These are phyloP conservation scores for Drosophila arizonae DNA, from an alignment of 1,140 invertebrate genomes.

Conservation along the genomic window DNA sequence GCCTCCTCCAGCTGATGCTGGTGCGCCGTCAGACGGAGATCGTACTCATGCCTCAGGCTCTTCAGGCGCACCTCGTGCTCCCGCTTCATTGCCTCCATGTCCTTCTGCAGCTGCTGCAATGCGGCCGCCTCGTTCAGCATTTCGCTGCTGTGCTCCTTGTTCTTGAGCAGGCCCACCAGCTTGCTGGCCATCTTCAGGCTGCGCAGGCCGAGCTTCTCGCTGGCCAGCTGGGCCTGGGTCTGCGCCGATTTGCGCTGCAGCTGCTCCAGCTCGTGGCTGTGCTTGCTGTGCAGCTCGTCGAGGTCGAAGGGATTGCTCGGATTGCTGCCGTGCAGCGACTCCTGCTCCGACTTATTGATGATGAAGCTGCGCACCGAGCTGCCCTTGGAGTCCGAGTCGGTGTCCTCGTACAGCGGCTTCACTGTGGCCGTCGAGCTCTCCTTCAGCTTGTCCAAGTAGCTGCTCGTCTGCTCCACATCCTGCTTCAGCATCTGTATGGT, in stretches of 20 bases:
- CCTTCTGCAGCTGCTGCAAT: constrained; percentile 64
- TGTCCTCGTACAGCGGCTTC: constrained; percentile 73
- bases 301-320: constrained; percentile 53
- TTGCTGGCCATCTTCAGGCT: constrained; percentile 64
- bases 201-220: constrained; percentile 46
- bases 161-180: constrained; percentile 59
- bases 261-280: constrained; percentile 81
- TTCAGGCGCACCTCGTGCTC: constrained; percentile 83
- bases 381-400: constrained; percentile 84
- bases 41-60: constrained; percentile 83
- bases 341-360: constrained; percentile 73
- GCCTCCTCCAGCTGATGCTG: constrained; percentile 84
- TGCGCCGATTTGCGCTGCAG: constrained; percentile 55
- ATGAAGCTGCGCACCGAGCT: constrained; percentile 83
- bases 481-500: constrained; percentile 64
- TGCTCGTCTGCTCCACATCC: constrained; percentile 29
- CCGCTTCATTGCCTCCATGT: constrained; percentile 70
- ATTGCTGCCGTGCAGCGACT: constrained; percentile 45
- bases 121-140: constrained; percentile 22
- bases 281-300: constrained; percentile 63
- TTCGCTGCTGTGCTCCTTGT: constrained; percentile 30
- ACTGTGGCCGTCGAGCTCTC: constrained; percentile 34
- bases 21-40: constrained; percentile 84
- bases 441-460: constrained; percentile 64
- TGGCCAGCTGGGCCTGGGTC: constrained; percentile 18